Conservation (phyloP, 2,113 vertebrate species). For the Saguinus imperator region DNA sequence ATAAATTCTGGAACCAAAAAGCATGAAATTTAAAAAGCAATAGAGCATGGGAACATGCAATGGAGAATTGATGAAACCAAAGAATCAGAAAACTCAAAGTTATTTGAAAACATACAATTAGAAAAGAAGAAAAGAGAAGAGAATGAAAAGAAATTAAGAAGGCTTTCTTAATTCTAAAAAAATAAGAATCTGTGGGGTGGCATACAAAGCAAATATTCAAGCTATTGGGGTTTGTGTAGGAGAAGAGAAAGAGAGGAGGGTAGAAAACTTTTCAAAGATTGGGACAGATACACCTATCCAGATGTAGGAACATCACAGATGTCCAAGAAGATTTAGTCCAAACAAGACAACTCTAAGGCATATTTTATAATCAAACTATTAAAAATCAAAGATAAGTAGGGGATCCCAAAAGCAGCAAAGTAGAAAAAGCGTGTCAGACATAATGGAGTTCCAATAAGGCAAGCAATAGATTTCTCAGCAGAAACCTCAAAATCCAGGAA, state of each 20-base stretch:
- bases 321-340: neutral
- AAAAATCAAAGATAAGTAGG: neutral
- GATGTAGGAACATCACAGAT: neutral
- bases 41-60: neutral
- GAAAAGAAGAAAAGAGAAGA: neutral
- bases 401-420: neutral
- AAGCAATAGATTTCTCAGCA: neutral
- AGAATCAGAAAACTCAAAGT: neutral
- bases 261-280: neutral
- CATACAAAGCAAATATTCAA: neutral
- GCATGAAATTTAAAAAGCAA: neutral
- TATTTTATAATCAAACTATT: neutral
- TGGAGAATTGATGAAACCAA: neutral
- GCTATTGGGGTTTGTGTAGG: neutral
- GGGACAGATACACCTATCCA: neutral
- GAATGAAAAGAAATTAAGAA: neutral
- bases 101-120: neutral
- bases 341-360: neutral
- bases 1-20: neutral
- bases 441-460: neutral
- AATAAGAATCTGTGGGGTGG: neutral
- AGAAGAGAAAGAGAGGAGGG: neutral
- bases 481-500: neutral
- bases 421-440: neutral
- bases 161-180: neutral